Conservation (phyloP, 2,113 vertebrate species). For the Brachyhypopomus occidentalis region DNA sequence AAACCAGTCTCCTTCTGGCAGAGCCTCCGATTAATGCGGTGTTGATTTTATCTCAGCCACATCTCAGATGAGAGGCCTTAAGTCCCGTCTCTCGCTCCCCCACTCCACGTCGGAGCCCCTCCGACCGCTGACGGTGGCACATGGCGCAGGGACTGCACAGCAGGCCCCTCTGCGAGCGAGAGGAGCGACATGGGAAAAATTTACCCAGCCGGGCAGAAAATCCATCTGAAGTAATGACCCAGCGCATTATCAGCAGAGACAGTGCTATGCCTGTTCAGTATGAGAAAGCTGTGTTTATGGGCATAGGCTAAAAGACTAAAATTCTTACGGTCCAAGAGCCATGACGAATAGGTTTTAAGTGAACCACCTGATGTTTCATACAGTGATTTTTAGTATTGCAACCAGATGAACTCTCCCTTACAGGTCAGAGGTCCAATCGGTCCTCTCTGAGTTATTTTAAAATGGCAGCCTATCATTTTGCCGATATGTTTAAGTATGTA, state of each 20-base stretch:
- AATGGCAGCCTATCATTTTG: too few species aligned
- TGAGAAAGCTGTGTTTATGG: background rate
- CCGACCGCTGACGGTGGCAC: constrained; percentile 21
- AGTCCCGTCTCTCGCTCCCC: constrained; percentile 15
- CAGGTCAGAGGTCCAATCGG: too few species aligned
- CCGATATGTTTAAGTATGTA: too few species aligned
- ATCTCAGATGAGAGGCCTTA: constrained; percentile 27
- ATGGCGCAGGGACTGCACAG: background rate
- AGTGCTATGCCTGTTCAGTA: constrained; percentile 35
- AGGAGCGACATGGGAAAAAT: constrained; percentile 24
- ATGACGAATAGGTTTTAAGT: too few species aligned
- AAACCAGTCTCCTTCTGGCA: constrained; percentile 19
- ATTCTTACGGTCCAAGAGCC: too few species aligned
- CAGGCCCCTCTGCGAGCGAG: background rate
- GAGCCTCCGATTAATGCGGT: constrained; percentile 33
- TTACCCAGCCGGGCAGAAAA: constrained; percentile 40
- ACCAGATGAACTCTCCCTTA: too few species aligned
- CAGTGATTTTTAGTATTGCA: too few species aligned
- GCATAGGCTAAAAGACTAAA: too few species aligned
- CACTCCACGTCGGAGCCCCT: background rate
- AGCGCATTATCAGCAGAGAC: constrained; percentile 29
- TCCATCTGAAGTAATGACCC: constrained; percentile 49
- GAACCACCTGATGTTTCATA: too few species aligned
- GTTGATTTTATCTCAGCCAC: constrained; percentile 41
- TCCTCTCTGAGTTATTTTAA: too few species aligned